Percentiles rank a stretch among this genome's conserved stretches.
phyloP scores from a whole-genome alignment of 2,797 vertebrate genomes.

The Emys orbicularis region DNA sequence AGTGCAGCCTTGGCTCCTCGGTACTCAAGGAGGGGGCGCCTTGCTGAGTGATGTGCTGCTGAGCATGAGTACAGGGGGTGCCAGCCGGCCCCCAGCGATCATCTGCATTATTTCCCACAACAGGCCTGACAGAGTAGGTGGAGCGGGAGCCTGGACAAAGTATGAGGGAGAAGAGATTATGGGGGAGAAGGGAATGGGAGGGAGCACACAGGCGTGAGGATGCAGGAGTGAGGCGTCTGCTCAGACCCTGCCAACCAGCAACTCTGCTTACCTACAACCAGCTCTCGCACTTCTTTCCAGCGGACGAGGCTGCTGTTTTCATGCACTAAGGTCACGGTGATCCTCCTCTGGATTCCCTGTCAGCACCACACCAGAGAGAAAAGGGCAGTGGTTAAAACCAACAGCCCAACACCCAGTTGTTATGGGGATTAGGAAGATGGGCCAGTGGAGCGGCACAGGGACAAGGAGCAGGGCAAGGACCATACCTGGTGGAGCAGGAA shows the following conservation, averaged over 20 bases:
- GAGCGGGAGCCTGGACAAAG: neutral
- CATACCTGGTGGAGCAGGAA: constrained; percentile 97
- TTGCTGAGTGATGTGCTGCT: neutral
- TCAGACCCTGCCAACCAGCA: neutral
- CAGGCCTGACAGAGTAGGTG: neutral
- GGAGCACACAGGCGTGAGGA: neutral
- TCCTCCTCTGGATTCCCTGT: constrained; percentile 96
- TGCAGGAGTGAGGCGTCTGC: neutral
- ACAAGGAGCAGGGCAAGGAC: neutral
- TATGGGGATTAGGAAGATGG: neutral
- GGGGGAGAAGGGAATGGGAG: neutral
- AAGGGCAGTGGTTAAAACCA: neutral
- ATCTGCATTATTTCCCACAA: neutral
- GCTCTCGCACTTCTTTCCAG: constrained; percentile 96
- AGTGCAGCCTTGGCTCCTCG: neutral
- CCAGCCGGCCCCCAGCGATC: neutral
- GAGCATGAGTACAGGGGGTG: neutral
- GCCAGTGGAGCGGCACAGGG: neutral
- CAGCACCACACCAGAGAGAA: neutral
- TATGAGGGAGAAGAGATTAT: neutral
- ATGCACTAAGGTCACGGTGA: constrained; percentile 94
- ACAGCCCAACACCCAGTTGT: neutral
- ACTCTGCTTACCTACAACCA: constrained; percentile 92
- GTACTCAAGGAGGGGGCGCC: neutral
- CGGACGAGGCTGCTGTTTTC: constrained; percentile 92